Conservation (phyloP, 2,113 vertebrate genomes). For the Numida meleagris region DNA sequence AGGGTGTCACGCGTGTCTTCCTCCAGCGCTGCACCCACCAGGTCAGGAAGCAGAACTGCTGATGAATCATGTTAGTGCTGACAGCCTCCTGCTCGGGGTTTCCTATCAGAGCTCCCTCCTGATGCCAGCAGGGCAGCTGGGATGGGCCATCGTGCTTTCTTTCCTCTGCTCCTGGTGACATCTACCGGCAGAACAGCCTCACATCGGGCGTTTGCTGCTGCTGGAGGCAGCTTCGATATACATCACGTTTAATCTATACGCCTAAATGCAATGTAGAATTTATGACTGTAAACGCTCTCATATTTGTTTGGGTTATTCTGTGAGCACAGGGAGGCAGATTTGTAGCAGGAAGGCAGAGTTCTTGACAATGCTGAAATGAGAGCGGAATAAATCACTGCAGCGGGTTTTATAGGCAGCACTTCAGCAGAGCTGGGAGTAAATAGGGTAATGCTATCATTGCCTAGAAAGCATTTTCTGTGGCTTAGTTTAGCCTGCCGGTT, state of each 20-base stretch:
- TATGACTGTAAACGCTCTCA: not conserved
- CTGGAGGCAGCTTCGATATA: not conserved
- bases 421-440: conserved; percentile 33
- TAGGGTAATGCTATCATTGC: not conserved
- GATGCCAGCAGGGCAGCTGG: not conserved
- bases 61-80: not conserved
- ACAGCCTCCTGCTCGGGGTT: not conserved
- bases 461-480: not conserved
- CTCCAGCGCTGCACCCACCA: not conserved
- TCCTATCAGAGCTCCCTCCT: not conserved
- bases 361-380: conserved; percentile 23
- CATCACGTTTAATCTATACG: not conserved
- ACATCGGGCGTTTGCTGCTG: not conserved
- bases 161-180: conserved; percentile 55
- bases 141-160: not conserved
- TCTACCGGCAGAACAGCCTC: conserved; percentile 23
- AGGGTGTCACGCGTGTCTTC: not conserved
- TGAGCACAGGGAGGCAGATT: conserved; percentile 22
- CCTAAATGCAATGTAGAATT: not conserved
- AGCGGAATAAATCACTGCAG: conserved; percentile 27
- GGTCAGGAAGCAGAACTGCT: not conserved
- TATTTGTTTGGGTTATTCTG: conserved; percentile 8
- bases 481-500: conserved; percentile 1
- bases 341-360: conserved; percentile 19
- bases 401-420: conserved; percentile 44